Percentiles rank a stretch among this genome's conserved stretches.
These are phyloP conservation scores for Epinotia ramella DNA, from an alignment of 2,888 invertebrate genomes.

Conservation along the genomic window DNA sequence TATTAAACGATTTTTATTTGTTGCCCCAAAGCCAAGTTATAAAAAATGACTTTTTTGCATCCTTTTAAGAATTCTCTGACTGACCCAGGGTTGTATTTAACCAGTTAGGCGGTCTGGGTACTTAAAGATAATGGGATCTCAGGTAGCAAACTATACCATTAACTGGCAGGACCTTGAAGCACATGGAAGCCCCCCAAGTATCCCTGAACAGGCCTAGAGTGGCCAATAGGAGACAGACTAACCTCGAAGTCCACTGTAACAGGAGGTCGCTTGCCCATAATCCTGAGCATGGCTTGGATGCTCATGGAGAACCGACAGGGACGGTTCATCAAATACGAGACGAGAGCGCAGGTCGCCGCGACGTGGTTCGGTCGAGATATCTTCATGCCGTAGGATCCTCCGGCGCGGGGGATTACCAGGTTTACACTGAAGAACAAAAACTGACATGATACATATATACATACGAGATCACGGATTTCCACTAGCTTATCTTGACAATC, in stretches of 20 bases:
- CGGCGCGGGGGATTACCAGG: slow-evolving; percentile 61
- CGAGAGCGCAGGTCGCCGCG: slow-evolving; percentile 89
- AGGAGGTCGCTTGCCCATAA: slow-evolving; percentile 88
- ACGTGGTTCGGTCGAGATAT: slow-evolving; percentile 86
- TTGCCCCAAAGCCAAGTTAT: too few species aligned
- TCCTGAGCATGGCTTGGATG: slow-evolving; percentile 89
- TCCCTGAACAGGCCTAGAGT: background rate
- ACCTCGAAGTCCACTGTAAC: slow-evolving; percentile 88
- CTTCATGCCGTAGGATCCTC: slow-evolving; percentile 90
- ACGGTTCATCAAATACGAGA: slow-evolving; percentile 85
- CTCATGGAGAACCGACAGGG: slow-evolving; percentile 90
- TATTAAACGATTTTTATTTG: too few species aligned
- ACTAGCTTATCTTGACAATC: too few species aligned
- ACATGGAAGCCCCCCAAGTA: too few species aligned
- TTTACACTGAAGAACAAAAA: slow-evolving; percentile 58
- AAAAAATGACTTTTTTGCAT: too few species aligned
- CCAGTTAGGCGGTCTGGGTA: too few species aligned
- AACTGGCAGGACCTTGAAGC: too few species aligned
- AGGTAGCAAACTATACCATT: too few species aligned
- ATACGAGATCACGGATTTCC: too few species aligned
- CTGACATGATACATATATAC: background rate
- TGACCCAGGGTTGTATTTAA: too few species aligned
- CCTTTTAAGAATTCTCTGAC: too few species aligned
- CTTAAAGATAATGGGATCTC: too few species aligned
- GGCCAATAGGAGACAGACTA: slow-evolving; percentile 21